Evolutionary conservation across 2,113 vertebrate species (phyloP).

Genomic region (Barnardius zonarius): DNA sequence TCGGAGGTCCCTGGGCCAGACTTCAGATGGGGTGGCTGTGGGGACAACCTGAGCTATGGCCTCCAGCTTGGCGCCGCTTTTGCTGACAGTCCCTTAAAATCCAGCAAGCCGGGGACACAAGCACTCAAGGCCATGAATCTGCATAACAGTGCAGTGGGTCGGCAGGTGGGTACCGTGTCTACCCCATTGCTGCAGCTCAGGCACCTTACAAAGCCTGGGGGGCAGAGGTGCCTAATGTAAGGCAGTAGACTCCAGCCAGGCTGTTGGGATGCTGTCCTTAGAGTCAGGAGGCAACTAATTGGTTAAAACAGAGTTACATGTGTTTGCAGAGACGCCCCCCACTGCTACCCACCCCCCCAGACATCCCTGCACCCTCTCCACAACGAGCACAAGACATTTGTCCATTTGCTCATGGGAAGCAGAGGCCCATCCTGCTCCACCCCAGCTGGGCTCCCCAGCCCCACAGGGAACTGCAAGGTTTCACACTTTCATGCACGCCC

Average conservation of each 20-base stretch:
- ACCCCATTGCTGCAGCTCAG: background rate
- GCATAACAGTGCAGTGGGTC: slow-evolving; percentile 75
- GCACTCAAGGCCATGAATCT: slow-evolving; percentile 68
- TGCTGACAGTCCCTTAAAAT: slow-evolving; percentile 69
- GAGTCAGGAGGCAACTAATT: background rate
- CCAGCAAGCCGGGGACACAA: slow-evolving; percentile 37
- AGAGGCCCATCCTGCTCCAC: accelerated
- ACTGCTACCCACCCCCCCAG: background rate
- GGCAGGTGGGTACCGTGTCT: slow-evolving; percentile 18
- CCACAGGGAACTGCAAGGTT: accelerated
- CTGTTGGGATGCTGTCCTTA: background rate
- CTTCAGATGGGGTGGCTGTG: slow-evolving; percentile 80
- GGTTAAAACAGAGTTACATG: background rate
- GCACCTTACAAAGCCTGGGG: background rate
- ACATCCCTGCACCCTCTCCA: background rate
- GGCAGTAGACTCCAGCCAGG: background rate
- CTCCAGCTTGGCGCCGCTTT: slow-evolving; percentile 77
- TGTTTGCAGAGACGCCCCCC: background rate
- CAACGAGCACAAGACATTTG: background rate
- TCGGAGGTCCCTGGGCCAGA: slow-evolving; percentile 58
- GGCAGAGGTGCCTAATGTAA: background rate
- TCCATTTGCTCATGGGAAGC: background rate
- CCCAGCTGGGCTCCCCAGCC: background rate
- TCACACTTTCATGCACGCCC: background rate
- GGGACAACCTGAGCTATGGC: slow-evolving; percentile 77